Conservation (phyloP, 2,888 invertebrate species). For the Acleris sparsana region DNA sequence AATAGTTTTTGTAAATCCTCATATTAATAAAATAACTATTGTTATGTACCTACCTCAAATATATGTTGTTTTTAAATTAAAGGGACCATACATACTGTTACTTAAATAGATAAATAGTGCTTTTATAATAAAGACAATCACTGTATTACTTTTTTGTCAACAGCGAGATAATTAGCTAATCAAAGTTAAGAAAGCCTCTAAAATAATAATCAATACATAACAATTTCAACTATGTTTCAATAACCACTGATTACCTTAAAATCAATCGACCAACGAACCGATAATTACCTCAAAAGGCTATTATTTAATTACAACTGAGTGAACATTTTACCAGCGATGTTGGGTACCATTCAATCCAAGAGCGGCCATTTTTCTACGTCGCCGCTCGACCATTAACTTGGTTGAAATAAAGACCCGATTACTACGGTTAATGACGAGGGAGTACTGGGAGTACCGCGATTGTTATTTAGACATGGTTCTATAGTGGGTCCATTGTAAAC, state of each 20-base stretch:
- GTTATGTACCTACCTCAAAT: too few relatives aligned
- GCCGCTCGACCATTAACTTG: conserved; percentile 54
- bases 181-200: too few relatives aligned
- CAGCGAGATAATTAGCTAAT: too few relatives aligned
- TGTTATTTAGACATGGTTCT: conserved; percentile 29
- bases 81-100: too few relatives aligned
- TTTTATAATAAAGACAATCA: too few relatives aligned
- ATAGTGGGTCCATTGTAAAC: conserved; percentile 26
- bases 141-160: too few relatives aligned
- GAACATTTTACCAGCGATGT: conserved; percentile 66
- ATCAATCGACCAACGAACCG: conserved; percentile 2
- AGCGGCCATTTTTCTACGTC: conserved; percentile 63
- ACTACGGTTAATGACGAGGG: conserved; percentile 56
- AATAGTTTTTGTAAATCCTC: too few relatives aligned
- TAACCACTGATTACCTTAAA: not conserved
- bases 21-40: too few relatives aligned
- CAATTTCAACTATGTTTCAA: not conserved
- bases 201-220: too few relatives aligned
- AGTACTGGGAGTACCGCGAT: conserved; percentile 23
- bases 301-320: conserved; percentile 61
- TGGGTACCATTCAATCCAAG: conserved; percentile 52
- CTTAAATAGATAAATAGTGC: too few relatives aligned
- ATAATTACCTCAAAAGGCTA: conserved; percentile 43
- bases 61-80: too few relatives aligned
- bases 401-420: conserved; percentile 60